A percentile compares a stretch with the other conserved stretches of the same genome.
Evolutionary conservation across 2,797 vertebrate genomes (phyloP).

Genomic region (Monodelphis domestica): DNA sequence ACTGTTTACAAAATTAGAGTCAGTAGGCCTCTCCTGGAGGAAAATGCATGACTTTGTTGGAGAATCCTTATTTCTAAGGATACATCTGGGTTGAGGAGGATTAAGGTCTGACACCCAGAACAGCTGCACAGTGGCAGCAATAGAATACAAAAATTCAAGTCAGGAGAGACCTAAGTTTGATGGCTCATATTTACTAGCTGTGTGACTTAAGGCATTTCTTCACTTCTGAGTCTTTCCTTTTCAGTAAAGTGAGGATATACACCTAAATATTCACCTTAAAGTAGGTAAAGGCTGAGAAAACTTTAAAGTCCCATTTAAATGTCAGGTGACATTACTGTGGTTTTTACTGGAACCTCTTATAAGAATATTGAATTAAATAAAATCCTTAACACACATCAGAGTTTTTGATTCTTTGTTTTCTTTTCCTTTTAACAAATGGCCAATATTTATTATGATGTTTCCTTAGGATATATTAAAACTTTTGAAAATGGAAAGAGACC

Average conservation of each 20-base stretch:
- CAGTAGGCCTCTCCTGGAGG: neutral
- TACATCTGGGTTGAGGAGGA: neutral
- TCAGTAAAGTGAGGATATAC: neutral
- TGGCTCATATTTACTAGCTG: neutral
- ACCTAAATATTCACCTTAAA: neutral
- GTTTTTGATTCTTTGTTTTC: neutral
- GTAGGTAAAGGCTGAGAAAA: neutral
- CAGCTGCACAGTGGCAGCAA: neutral
- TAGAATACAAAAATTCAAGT: neutral
- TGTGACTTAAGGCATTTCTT: neutral
- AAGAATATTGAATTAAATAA: neutral
- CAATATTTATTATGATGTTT: neutral
- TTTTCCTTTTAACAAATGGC: neutral
- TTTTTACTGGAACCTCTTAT: neutral
- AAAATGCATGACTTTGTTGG: neutral
- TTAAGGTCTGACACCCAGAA: neutral
- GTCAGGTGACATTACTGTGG: neutral
- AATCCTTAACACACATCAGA: neutral
- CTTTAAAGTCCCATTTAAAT: neutral
- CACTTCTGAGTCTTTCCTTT: neutral
- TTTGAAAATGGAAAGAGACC: neutral
- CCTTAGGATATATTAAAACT: neutral
- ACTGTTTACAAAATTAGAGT: neutral
- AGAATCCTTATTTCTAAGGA: neutral
- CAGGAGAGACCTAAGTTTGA: neutral